A percentile compares a stretch with the other conserved stretches of the same genome.
These are phyloP conservation scores for Myrmophylax atrothorax DNA, from an alignment of 2,113 vertebrate genomes.

Conservation along the genomic window DNA sequence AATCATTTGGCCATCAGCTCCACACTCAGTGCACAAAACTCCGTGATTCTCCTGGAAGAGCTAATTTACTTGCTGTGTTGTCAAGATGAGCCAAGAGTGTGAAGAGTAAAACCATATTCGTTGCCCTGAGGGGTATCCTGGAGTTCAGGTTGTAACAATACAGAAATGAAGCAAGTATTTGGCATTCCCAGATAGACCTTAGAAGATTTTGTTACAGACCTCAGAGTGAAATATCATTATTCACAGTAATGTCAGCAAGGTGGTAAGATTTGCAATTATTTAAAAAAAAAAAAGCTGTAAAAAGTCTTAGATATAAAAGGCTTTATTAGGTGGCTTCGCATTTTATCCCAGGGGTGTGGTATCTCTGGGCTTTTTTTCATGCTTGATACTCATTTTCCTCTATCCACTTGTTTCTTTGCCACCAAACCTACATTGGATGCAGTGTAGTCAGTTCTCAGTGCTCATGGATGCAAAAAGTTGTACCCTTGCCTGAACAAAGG, in stretches of 20 bases:
- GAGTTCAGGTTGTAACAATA: neutral
- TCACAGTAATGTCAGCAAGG: neutral
- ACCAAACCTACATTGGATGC: neutral
- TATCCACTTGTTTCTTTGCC: neutral
- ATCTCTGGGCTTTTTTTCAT: neutral
- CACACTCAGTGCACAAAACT: neutral
- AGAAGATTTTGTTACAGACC: conserved; percentile 23
- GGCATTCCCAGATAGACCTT: neutral
- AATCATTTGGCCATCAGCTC: neutral
- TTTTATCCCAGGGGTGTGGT: neutral
- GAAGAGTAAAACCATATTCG: neutral
- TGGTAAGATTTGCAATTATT: neutral
- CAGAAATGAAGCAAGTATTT: conserved; percentile 11
- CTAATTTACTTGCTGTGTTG: conserved; percentile 12
- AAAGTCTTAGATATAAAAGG: neutral
- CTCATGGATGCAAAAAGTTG: neutral
- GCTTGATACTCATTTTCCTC: neutral
- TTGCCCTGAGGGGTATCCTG: neutral
- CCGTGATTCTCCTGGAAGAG: neutral
- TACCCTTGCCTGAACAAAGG: neutral
- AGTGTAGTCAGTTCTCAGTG: neutral
- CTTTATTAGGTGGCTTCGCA: neutral
- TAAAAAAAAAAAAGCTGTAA: conserved; percentile 19
- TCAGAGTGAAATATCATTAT: conserved; percentile 17
- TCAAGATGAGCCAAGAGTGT: neutral